These are phyloP conservation scores for Microcebus griseorufus DNA, from an alignment of 2,113 vertebrate genomes.

Conservation along the genomic window DNA sequence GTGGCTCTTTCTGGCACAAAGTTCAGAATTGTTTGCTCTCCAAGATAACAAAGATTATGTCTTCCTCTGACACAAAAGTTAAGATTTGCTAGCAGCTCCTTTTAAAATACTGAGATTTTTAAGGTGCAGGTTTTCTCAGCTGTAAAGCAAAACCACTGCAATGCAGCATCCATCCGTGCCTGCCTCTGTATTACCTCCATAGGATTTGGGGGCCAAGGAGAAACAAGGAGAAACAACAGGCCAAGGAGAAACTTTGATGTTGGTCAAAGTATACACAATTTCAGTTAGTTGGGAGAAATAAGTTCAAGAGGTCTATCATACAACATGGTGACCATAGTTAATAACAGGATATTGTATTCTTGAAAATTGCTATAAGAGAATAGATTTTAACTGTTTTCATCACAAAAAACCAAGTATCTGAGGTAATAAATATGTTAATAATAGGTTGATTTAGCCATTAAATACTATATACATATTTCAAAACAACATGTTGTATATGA, in stretches of 20 bases:
- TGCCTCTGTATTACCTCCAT: neutral
- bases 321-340: neutral
- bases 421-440: neutral
- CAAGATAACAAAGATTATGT: neutral
- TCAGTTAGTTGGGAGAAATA: neutral
- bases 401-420: neutral
- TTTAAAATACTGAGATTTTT: neutral
- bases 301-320: neutral
- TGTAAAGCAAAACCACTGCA: neutral
- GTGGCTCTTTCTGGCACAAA: neutral
- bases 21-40: neutral
- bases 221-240: no score
- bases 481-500: neutral
- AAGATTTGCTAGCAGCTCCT: neutral
- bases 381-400: neutral
- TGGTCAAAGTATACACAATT: neutral
- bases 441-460: neutral
- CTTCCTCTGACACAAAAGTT: neutral
- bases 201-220: neutral
- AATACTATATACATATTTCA: neutral
- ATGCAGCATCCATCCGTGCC: neutral
- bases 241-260: neutral
- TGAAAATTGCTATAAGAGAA: neutral
- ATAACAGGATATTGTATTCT: neutral
- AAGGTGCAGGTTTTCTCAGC: neutral